Conservation (phyloP, 2,888 invertebrate species). For the Chrysolina haemoptera region DNA sequence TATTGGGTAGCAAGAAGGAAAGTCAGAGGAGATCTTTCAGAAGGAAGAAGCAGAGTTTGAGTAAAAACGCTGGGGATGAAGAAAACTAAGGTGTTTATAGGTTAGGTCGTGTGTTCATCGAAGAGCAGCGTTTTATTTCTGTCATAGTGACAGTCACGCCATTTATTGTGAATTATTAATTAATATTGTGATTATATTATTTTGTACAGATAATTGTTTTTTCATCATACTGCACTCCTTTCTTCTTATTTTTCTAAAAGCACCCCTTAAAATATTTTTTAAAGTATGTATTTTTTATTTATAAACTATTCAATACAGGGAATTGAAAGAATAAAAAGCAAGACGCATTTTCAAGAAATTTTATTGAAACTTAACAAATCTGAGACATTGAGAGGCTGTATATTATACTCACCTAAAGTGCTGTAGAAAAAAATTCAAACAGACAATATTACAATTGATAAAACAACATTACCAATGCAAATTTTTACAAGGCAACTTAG, state of each 20-base stretch:
- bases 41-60: conserved; percentile 53
- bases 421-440: background rate
- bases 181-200: background rate
- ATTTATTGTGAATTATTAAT: background rate
- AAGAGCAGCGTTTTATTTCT: background rate
- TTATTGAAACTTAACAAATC: background rate
- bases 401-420: background rate
- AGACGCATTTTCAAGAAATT: background rate
- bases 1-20: conserved; percentile 65
- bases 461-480: background rate
- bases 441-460: background rate
- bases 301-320: too few relatives aligned
- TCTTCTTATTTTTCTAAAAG: too few relatives aligned
- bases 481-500: too few relatives aligned
- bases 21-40: conserved; percentile 62
- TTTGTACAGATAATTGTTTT: background rate
- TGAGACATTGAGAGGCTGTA: background rate
- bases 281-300: too few relatives aligned
- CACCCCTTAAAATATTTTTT: too few relatives aligned
- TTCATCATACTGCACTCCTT: too few relatives aligned
- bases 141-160: background rate
- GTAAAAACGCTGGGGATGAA: background rate
- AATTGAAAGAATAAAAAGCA: background rate
- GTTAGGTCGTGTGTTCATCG: background rate
- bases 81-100: background rate